Evolutionary conservation across 2,797 vertebrate genomes (phyloP), one percentile per base, ranked within the genome.

Genomic region (Ispidina lecontei): DNA sequence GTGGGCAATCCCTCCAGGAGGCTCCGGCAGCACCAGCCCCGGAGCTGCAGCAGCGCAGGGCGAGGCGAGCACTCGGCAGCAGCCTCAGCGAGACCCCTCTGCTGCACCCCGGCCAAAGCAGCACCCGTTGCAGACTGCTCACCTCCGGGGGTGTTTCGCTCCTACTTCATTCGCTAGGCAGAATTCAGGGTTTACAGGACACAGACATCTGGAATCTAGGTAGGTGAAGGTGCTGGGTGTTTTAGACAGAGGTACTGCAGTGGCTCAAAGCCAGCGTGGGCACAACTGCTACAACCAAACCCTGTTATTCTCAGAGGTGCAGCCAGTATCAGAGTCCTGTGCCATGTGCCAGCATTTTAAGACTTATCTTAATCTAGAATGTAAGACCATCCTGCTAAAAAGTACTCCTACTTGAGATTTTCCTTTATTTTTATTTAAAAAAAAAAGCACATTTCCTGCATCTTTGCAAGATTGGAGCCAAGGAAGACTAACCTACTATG

Each of bases 121-220:
- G 51, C 37, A 0, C 6, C 4, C 1, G 2, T 0, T 10, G 64
- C 31, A 1, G 7, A 35, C 1, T 14, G 12, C 46, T 15, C 78
- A 7, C 3, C 69, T 31, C 7, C 49, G 4, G 28, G 2, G 4
- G 1, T 1, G 3, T 19, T 20, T 7, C 39, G 8, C 17, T 15
- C 23, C 75, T 17, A 0, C 17, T n/a, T 64, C 21, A 0, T 3
- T 23, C 12, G 6, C 19, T 9, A 2, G 2, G 12, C 59, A 4
- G 14, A 47, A 59, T 0, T 9, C 25, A 18, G 58, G n/a, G 44
- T 2, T 47, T 14, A 12, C 13, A 44, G 5, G 0, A 60, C 15
- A 7, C 33, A 43, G 14, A 6, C 6, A 0, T 29, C 28, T 29
- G 16, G 63, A 54, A 9, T 5, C 46, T 16, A 43, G 67, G 29